Evolutionary conservation across 2,797 vertebrate genomes (phyloP).

Genomic region (Eulemur mongoz): DNA sequence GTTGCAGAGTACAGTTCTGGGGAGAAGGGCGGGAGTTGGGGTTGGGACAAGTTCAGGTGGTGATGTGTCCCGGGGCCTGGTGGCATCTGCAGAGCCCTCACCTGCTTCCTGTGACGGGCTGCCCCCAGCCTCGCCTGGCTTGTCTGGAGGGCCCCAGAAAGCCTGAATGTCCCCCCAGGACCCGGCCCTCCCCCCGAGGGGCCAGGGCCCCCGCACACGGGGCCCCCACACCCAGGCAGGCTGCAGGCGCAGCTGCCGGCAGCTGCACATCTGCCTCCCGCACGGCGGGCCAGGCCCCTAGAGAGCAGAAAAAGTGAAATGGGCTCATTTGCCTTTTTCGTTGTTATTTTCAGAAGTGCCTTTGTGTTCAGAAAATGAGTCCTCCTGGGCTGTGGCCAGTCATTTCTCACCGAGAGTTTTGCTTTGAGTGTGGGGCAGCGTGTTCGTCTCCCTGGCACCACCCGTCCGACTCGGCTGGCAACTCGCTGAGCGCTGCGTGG

Average conservation of each 20-base stretch:
- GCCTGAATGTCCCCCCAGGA: not conserved
- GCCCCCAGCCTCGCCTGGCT: accelerated
- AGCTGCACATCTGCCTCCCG: not conserved
- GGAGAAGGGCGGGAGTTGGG: accelerated
- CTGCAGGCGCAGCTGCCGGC: not conserved
- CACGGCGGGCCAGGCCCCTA: not conserved
- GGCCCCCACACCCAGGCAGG: not conserved
- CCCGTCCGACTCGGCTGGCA: not conserved
- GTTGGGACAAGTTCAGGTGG: not conserved
- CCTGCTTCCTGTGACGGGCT: not conserved
- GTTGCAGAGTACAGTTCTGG: accelerated
- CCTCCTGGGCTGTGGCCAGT: not conserved
- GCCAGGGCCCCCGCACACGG: not conserved
- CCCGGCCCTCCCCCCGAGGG: accelerated
- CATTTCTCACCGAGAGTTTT: not conserved
- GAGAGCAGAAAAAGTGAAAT: slow-evolving; percentile 60
- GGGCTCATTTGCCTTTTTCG: slow-evolving; percentile 46
- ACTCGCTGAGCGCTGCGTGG: accelerated
- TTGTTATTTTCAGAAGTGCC: slow-evolving; percentile 15
- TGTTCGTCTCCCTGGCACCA: accelerated
- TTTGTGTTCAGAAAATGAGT: not conserved
- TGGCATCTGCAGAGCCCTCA: accelerated
- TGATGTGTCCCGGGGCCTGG: not conserved
- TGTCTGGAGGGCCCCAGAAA: not conserved
- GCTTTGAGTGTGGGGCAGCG: not conserved